Evolutionary conservation across 2,888 invertebrate genomes (phyloP), one percentile per base, ranked within the genome.

Genomic region (Galerucella calmariensis): DNA sequence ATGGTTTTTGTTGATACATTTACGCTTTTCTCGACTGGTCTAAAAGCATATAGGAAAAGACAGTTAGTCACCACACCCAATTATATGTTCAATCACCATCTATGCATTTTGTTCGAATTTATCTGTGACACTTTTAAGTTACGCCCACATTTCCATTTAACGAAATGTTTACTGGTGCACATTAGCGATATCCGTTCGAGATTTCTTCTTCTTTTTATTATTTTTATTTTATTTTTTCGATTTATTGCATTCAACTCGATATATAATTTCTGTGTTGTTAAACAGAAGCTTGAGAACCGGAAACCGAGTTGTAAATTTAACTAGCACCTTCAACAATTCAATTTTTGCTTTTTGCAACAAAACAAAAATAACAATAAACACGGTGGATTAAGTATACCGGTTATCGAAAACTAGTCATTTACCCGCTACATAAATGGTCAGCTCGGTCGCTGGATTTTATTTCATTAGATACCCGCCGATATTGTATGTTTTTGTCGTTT

Each of bases 41-140:
- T 65, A 67, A 66, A 20, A 66, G 67, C 35, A 1, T 20, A 20
- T 67, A 61, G 65, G 58, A 44, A 65, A 46, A 71, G 51, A 71
- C 58, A 71, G 35, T 79, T 78, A 73, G 63, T 67, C 73, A 76
- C 80, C 80, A 78, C 80, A 79, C 80, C 80, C 78, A 79, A 68
- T 76, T 77, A 70, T 76, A 74, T 73, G 77, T 79, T 76, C 69
- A 79, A 79, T 77, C 77, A 75, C 73, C 69, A 75, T 76, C 76
- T 75, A 69, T 77, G 79, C 77, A 79, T 79, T 79, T 79, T 76
- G 77, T 72, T 75, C 74, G 75, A 70, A 79, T 77, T 79, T 79
- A 78, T 79, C 77, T 78, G 74, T 77, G 75, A 75, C 78, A 75
- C 75, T 77, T 78, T 74, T 74, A 75, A 77, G 77, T 78, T 77